Evolutionary conservation across 2,888 invertebrate genomes (phyloP).

Genomic region (Fragum fragum): DNA sequence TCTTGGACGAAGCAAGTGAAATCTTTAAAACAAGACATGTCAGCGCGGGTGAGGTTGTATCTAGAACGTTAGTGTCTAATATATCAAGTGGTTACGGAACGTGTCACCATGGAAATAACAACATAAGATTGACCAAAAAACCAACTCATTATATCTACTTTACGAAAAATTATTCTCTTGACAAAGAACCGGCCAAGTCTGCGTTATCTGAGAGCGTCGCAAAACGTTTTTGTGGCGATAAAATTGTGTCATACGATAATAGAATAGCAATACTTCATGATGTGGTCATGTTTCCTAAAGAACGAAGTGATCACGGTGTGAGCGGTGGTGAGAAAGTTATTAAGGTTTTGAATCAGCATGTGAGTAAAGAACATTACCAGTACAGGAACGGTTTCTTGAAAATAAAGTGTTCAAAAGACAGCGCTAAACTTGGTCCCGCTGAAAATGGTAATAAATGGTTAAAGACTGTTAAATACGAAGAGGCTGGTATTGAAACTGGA

Average conservation of each 20-base stretch:
- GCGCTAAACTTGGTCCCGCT: not conserved
- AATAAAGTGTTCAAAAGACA: conserved; percentile 39
- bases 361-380: conserved; percentile 52
- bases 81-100: conserved; percentile 13
- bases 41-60: not conserved
- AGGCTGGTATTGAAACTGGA: not conserved
- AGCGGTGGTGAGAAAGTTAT: conserved; percentile 66
- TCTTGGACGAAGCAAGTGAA: not conserved
- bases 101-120: conserved; percentile 4
- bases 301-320: conserved; percentile 18
- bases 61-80: not conserved
- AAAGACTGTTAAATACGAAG: not conserved
- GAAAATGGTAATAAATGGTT: conserved; percentile 22
- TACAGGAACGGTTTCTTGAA: conserved; percentile 60
- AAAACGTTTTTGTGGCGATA: conserved; percentile 41
- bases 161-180: conserved; percentile 36
- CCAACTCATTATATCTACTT: conserved; percentile 36
- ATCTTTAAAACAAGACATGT: not conserved
- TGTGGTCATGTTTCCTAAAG: conserved; percentile 38
- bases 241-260: conserved; percentile 37
- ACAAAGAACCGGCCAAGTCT: conserved; percentile 31
- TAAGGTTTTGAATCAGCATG: conserved; percentile 54
- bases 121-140: not conserved
- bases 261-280: conserved; percentile 43
- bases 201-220: conserved; percentile 20